Base-by-base conservation (phyloP, 2,888 invertebrate genomes). In the Chaitophorus viminalis region DNA sequence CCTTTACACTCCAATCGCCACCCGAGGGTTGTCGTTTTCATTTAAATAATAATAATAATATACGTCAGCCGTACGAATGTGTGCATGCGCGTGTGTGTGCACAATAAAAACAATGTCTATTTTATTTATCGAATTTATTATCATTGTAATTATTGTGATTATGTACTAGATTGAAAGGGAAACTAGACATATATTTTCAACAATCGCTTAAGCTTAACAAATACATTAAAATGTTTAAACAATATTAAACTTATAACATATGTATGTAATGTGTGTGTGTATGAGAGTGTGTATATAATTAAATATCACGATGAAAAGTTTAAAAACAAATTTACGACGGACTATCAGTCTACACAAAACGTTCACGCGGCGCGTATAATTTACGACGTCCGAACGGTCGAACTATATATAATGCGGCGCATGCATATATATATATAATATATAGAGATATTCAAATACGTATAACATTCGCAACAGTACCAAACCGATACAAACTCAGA, bases 1-100 rank as follows among this genome's bases (percentile, higher is more conserved):
- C 87, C 79, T 74, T 79, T 74, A 74, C 87, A 81, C 87, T 81
- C n/a, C 86, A 36, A 78, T 79, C 87, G 65, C 60, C 79, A 36
- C 86, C 78, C 86, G 70, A 70, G 33, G 33, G 70, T 39, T 36
- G 81, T 81, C 74, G 87, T 81, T 87, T 87, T 81, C 79, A 79
- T 87, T 87, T 87, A 87, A 87, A 87, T 79, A 87, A 87, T 79
- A 75, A 74, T 21, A 65, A 74, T 29, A 65, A 65, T 25, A 14
- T 33, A 17, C 75, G 9, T 9, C 17, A 31, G 70, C 8, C 46
- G 29, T 21, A 11, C 52, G 52, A 36, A 6, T 36, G 36, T 6
- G 36, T 36, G 36, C 14, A 0, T 29, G 29, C 29, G n/a, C 60
- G 11, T 65, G 14, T 17, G 65, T 14, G 29, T 18, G 39, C 5